These are phyloP conservation scores for Poeciliopsis retropinna DNA, from an alignment of 2,113 vertebrate species.

Conservation along the genomic window DNA sequence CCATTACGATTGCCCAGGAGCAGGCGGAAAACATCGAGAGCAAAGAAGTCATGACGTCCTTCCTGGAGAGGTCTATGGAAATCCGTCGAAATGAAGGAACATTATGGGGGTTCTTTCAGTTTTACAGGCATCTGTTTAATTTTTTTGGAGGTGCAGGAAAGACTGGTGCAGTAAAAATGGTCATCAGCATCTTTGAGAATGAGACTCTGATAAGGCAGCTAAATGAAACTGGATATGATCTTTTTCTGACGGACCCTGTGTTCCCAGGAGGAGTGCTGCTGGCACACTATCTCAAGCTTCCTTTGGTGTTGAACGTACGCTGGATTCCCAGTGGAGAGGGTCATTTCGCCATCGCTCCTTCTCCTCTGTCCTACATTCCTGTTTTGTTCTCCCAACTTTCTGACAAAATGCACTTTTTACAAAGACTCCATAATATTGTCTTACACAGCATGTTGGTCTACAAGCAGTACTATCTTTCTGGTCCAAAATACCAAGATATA, in stretches of 20 bases:
- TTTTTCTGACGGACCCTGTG: slow-evolving; percentile 69
- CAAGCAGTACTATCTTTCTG: slow-evolving; percentile 38
- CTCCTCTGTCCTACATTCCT: slow-evolving; percentile 72
- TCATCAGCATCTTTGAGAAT: slow-evolving; percentile 59
- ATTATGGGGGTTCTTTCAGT: slow-evolving; percentile 33
- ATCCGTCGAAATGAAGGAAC: slow-evolving; percentile 10
- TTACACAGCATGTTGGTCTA: slow-evolving; percentile 35
- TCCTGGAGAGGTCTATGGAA: slow-evolving; percentile 45
- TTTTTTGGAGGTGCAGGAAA: slow-evolving; percentile 9
- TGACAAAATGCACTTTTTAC: slow-evolving; percentile 67
- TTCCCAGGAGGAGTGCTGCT: slow-evolving; percentile 65
- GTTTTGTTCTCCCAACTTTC: slow-evolving; percentile 39
- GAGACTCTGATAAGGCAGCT: slow-evolving; percentile 48
- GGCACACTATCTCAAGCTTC: slow-evolving; percentile 70
- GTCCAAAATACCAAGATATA: slow-evolving; percentile 54
- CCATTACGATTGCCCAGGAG: slow-evolving; percentile 57
- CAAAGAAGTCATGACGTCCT: slow-evolving; percentile 50
- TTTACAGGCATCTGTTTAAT: slow-evolving; percentile 45
- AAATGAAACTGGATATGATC: slow-evolving; percentile 53
- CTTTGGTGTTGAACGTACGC: slow-evolving; percentile 71
- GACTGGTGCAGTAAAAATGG: not conserved
- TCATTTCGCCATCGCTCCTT: slow-evolving; percentile 66
- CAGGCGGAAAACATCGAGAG: slow-evolving; percentile 53
- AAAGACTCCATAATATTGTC: slow-evolving; percentile 63
- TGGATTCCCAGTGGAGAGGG: slow-evolving; percentile 65